Conservation (phyloP, 2,113 vertebrate species). For the Mellivora capensis region DNA sequence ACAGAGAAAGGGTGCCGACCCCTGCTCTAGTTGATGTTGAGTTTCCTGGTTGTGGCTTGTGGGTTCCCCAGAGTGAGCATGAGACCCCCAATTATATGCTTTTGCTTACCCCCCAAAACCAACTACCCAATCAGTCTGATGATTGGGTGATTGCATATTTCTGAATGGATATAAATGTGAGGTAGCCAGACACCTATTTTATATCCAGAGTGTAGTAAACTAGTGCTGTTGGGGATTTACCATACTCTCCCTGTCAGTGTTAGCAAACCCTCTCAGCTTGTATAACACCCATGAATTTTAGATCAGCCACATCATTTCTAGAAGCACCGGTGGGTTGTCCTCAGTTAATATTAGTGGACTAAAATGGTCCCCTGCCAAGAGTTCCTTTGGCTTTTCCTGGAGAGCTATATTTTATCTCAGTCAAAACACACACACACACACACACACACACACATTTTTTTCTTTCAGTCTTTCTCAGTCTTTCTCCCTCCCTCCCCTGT, state of each 20-base stretch:
- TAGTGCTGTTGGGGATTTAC: accelerated
- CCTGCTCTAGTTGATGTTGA: background rate
- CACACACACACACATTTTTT: background rate
- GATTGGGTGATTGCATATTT: background rate
- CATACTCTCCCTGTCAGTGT: accelerated
- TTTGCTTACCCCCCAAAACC: background rate
- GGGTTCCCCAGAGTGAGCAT: background rate
- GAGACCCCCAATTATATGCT: background rate
- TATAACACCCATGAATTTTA: background rate
- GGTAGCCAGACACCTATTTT: background rate
- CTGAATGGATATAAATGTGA: background rate
- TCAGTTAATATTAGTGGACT: background rate
- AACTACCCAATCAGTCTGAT: background rate
- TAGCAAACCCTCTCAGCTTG: background rate
- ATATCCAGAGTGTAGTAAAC: background rate
- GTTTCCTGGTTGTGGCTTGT: background rate
- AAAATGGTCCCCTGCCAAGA: background rate
- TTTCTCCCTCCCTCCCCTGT: background rate
- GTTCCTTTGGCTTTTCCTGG: background rate
- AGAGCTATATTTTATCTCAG: background rate
- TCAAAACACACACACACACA: background rate
- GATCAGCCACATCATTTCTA: background rate
- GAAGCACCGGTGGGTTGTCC: background rate
- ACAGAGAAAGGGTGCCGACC: background rate
- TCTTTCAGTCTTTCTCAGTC: background rate